Evolutionary conservation across 2,113 vertebrate genomes (phyloP), one percentile per base, ranked within the genome.

Genomic region (Brachypodius melanocephalos): DNA sequence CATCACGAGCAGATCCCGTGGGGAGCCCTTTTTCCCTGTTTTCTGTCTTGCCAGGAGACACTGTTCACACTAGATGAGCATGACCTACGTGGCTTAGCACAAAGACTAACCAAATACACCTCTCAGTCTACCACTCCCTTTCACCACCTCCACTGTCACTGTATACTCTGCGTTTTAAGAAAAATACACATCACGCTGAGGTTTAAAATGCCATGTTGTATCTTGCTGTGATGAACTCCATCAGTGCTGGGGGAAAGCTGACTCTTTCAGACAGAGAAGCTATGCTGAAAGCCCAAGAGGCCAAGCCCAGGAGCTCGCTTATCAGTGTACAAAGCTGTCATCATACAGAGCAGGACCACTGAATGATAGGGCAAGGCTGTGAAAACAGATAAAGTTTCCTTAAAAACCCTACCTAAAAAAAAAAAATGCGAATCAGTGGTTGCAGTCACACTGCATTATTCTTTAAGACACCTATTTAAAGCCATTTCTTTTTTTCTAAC

Each of bases 311-410:
- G 69, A 95, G 52, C 51, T 43, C 10, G 25, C 48, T 88, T 96
- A 84, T 96, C 90, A 57, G 63, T 80, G 65, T 91, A 85, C 94
- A 95, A 89, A 96, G 59, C 89, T 95, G 89, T 96, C 91, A 91
- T 90, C 91, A 32, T 40, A 66, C 48, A 86, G 72, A 85, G 58
- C 4, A 17, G 58, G 73, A 77, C 61, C 88, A 91, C 51, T 93
- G 96, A 96, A 94, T 86, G 88, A 95, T 42, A 96, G 28, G 43
- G 49, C 52, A 91, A 89, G 75, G 34, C 84, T 96, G 91, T 93
- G 85, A 94, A 97, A 96, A 91, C 79, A 96, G 81, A 95, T 68
- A 67, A 67, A 69, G 22, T 95, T 95, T 94, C 88, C 14, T 43
- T 86, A 80, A 96, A 93, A 93, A 52, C 36, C 40, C 65, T 71